Base-by-base conservation (phyloP, 2,888 invertebrate species). In the Azorinus chamasolen region DNA sequence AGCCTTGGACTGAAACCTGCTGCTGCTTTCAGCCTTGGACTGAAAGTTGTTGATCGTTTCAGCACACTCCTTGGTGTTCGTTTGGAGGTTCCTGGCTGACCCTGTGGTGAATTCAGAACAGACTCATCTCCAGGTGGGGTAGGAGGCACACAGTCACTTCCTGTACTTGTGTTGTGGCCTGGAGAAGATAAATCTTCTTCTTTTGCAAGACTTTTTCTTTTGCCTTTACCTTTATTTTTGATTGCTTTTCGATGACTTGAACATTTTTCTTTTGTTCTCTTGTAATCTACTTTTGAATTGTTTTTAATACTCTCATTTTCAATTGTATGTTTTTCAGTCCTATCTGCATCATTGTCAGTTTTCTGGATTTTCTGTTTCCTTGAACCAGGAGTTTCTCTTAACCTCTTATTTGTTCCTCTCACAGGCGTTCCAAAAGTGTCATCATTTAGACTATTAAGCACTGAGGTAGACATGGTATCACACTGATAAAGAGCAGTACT, bases 131-230 rank as follows among this genome's bases (percentile, higher is more conserved):
- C 85, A 18, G 91, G 91, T 2, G 92, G 92, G 3, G 92, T 92
- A 24, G 92, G 91, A 1, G 92, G 91, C 6, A 91, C 81, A 74
- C 83, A 90, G 37, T 91, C 91, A 80, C 89, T 88, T 1, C 76
- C 85, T 61, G 83, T 85, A 55, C 86, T 88, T 24, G 68, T 75
- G 39, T 81, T 72, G 5, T 63, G 68, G 18, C 22, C 18, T 6
- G 68, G 53, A 3, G 55, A 55, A 8, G 57, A 50, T n/a, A n/a
- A 32, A 1, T 37, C 43, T 20, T 14, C 46, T 20, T 8, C 14
- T 14, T 50, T 37, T 22, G 4, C 24, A 20, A 8, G 1, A 1
- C 14, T 3, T 16, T 18, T 45, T 45, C 45, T 16, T 5, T 4
- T 20, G 5, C 14, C 45, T 18, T 18, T 45, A 8, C 5, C 6